Evolutionary conservation across 2,113 vertebrate genomes (phyloP), one percentile per base, ranked within the genome.

Genomic region (Galemys pyrenaicus): DNA sequence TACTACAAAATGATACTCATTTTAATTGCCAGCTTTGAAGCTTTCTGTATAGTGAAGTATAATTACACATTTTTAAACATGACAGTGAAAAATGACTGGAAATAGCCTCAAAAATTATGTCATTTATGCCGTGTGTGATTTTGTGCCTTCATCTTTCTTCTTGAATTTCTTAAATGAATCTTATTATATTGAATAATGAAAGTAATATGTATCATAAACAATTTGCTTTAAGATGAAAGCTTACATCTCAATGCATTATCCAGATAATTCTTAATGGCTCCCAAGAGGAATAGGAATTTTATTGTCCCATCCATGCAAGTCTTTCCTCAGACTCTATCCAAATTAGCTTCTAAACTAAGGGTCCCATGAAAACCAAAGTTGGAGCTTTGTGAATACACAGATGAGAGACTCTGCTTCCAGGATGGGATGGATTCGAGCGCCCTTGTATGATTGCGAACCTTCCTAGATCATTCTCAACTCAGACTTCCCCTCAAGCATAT

Each of bases 211-310:
- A 51, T 20, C 20, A 41, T 37, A 49, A 65, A 46, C n/a, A 74
- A 39, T 67, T 75, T 74, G 46, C 35, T 88, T 95, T 62, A 82
- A 87, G 62, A 54, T 19, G 65, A 19, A 87, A 85, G 15, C 5
- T 4, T 44, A 51, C 16, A 60, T 46, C 44, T 70, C 16, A 82
- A 62, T 30, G 28, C 16, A 46, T 70, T 77, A 46, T 56, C 83
- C 28, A 46, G 12, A 28, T 70, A 54, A 68, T 39, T 64, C 24
- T 54, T 70, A 10, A 22, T 17, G 30, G 70, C 22, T 62, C n/a
- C 62, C 60, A 26, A 75, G 65, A 56, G 6, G 15, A 89, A 41
- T 35, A 22, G 35, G 22, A 73, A 44, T 70, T 54, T 71, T 75
- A 75, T 11, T 46, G 1, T 85, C 22, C 3, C 13, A 4, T 77